Conservation (phyloP, 2,113 vertebrate species). For the Aegithalos caudatus region DNA sequence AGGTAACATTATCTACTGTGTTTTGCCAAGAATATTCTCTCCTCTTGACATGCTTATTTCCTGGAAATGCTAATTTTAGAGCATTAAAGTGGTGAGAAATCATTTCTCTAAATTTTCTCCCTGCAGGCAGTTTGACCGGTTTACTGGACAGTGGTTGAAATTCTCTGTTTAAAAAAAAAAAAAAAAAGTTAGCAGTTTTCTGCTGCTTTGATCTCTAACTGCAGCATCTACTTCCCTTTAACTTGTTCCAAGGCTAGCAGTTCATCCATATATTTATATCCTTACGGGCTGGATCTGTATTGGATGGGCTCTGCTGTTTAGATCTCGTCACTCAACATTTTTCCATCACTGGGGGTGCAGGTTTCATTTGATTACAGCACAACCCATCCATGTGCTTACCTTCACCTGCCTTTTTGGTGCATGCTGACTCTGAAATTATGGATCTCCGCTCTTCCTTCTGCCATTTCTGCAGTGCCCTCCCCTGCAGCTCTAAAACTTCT, state of each 20-base stretch:
- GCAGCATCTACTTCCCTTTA: not conserved
- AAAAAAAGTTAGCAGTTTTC: not conserved
- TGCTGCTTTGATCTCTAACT: constrained; percentile 27
- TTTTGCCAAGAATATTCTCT: constrained; percentile 6
- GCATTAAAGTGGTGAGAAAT: not conserved
- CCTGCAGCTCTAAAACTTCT: not conserved
- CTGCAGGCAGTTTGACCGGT: not conserved
- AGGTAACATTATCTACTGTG: not conserved
- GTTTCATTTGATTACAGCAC: not conserved
- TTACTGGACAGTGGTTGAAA: not conserved
- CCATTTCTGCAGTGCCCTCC: not conserved
- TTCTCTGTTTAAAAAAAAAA: not conserved
- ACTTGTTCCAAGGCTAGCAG: not conserved
- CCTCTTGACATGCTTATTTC: not conserved
- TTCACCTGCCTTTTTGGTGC: not conserved
- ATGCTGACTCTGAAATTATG: not conserved
- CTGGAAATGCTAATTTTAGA: constrained; percentile 1
- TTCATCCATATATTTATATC: constrained; percentile 35
- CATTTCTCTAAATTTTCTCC: not conserved
- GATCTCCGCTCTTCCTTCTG: not conserved
- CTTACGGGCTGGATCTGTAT: not conserved
- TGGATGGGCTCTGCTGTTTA: not conserved
- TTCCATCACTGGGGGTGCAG: not conserved
- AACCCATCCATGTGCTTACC: not conserved
- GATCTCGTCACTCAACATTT: not conserved